These are phyloP conservation scores for Mycetomoellerius zeteki DNA, from an alignment of 1,140 invertebrate genomes.

Conservation along the genomic window DNA sequence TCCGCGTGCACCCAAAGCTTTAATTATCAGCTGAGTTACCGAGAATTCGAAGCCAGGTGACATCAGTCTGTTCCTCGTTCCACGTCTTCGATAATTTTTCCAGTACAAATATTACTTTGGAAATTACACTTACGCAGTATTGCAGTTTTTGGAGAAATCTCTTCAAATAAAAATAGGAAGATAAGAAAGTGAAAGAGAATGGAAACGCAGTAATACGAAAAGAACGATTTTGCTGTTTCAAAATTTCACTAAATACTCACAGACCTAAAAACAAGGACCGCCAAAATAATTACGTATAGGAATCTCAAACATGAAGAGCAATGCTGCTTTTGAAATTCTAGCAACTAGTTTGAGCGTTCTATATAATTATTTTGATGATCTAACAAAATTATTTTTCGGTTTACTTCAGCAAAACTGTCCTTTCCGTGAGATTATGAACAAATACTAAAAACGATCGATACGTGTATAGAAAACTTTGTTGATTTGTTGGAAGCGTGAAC, in stretches of 20 bases:
- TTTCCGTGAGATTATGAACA: neutral
- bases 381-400: too few relatives aligned
- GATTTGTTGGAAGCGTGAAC: neutral
- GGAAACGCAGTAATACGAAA: neutral
- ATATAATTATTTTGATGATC: too few relatives aligned
- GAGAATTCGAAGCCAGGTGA: slow-evolving; percentile 63
- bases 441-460: neutral
- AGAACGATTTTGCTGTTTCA: too few relatives aligned
- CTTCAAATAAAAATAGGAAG: neutral
- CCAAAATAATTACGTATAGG: too few relatives aligned
- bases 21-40: slow-evolving; percentile 71
- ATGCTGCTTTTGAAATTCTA: too few relatives aligned
- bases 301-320: too few relatives aligned
- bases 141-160: neutral
- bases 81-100: neutral
- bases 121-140: neutral
- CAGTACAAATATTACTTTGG: neutral
- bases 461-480: neutral
- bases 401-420: too few relatives aligned
- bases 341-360: too few relatives aligned
- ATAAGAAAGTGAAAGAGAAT: neutral
- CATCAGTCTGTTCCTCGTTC: neutral
- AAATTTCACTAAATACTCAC: too few relatives aligned
- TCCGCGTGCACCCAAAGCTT: slow-evolving; percentile 50
- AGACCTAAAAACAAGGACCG: too few relatives aligned